Conservation (phyloP, 2,888 invertebrate species). For the Aphodius sticticus region DNA sequence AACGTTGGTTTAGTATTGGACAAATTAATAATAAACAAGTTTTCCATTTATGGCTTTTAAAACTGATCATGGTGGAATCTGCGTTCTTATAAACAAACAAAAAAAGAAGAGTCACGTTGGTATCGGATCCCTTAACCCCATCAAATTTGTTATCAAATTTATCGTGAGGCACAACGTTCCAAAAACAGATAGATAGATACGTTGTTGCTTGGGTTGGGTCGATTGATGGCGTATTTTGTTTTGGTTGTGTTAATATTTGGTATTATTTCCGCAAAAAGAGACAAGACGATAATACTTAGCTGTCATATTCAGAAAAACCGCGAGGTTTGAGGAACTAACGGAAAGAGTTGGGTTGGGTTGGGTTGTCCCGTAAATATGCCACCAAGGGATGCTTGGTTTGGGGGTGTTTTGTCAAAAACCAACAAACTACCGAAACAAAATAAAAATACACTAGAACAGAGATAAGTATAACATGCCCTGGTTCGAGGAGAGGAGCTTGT, state of each 20-base stretch:
- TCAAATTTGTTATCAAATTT: not conserved
- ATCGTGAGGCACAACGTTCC: not conserved
- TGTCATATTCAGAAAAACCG: no score
- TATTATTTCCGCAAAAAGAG: no score
- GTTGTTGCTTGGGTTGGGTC: not conserved
- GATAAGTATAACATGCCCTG: conserved; percentile 83
- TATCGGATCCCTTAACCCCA: no score
- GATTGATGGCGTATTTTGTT: not conserved
- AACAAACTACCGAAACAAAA: not conserved
- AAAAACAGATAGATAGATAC: not conserved
- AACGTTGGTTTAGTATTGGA: no score
- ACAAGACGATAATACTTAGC: no score
- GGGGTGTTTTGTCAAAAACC: not conserved
- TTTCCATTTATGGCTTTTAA: no score
- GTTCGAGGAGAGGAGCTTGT: conserved; percentile 85
- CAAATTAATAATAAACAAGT: no score
- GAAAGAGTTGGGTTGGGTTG: not conserved
- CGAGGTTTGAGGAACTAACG: not conserved
- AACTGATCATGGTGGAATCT: no score
- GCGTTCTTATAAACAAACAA: no score
- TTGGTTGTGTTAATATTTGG: not conserved
- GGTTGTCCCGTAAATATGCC: not conserved
- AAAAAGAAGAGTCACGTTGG: no score
- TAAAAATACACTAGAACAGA: conserved; percentile 43
- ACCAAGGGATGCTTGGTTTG: not conserved